phyloP scores from a whole-genome alignment of 2,888 invertebrate species.

The Alcis repandata region DNA sequence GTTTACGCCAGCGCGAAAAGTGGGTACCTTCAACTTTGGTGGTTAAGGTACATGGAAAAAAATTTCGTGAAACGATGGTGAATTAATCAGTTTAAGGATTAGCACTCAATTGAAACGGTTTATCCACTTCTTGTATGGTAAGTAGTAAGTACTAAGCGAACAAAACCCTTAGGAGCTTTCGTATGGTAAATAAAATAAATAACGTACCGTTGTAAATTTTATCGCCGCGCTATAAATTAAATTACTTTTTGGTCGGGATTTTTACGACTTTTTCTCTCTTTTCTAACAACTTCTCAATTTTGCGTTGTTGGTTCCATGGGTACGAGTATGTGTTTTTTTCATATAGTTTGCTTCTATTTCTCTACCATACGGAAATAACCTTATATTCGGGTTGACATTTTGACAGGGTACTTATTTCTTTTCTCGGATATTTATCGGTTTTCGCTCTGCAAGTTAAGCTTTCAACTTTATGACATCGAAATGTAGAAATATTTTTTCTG shows the following conservation, averaged over 20 bases:
- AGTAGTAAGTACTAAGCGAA: constrained; percentile 51
- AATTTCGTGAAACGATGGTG: constrained; percentile 65
- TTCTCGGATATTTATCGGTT: constrained; percentile 44
- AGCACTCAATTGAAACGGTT: constrained; percentile 51
- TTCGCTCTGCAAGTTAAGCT: constrained; percentile 34
- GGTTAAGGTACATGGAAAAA: constrained; percentile 55
- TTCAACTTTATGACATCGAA: constrained; percentile 17
- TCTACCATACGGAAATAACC: background rate
- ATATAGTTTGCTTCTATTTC: constrained; percentile 55
- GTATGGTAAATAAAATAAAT: constrained; percentile 42
- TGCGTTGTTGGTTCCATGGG: background rate
- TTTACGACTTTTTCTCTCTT: constrained; percentile 13
- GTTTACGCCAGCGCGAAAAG: constrained; percentile 62
- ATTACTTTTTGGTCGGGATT: constrained; percentile 27
- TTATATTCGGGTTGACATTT: background rate
- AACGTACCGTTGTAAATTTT: constrained; percentile 37
- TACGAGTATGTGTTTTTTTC: constrained; percentile 8
- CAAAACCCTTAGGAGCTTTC: constrained; percentile 30
- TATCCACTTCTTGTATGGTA: constrained; percentile 71
- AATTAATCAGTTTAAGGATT: constrained; percentile 60
- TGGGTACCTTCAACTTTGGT: constrained; percentile 60
- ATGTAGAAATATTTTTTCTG: constrained; percentile 21
- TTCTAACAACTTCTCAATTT: constrained; percentile 7
- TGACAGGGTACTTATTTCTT: constrained; percentile 2
- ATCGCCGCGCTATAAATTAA: constrained; percentile 25